Conservation (phyloP, 2,888 invertebrate species). For the Halictus quadricinctus region DNA sequence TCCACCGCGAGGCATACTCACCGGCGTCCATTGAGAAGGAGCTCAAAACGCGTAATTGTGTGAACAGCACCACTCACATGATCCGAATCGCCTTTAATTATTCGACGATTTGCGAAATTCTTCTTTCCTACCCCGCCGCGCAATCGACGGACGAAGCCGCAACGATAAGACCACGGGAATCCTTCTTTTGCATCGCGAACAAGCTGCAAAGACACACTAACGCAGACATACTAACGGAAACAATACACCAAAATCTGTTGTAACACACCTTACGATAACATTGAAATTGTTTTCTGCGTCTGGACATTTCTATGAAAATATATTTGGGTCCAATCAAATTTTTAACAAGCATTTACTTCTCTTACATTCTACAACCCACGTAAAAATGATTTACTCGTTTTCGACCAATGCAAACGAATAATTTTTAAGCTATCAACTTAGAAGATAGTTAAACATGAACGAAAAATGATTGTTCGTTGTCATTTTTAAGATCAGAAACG, state of each 20-base stretch:
- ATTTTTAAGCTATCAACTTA: too few relatives aligned
- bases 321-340: too few relatives aligned
- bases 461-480: too few relatives aligned
- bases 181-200: neutral
- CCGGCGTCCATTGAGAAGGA: conserved; percentile 73
- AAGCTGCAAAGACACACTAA: too few relatives aligned
- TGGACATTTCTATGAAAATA: neutral
- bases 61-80: conserved; percentile 78
- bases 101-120: conserved; percentile 74
- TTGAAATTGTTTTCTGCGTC: neutral
- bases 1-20: conserved; percentile 51
- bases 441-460: too few relatives aligned
- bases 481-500: too few relatives aligned
- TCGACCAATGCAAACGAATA: too few relatives aligned
- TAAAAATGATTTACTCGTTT: too few relatives aligned
- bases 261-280: neutral
- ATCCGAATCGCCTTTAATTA: conserved; percentile 74
- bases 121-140: conserved; percentile 34
- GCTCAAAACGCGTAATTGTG: conserved; percentile 72
- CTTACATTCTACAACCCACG: too few relatives aligned
- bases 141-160: conserved; percentile 22
- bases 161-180: conserved; percentile 1
- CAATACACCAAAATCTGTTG: neutral
- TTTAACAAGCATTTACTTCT: too few relatives aligned
- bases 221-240: too few relatives aligned